Conservation (phyloP, 1,140 invertebrate genomes). For the Hormaphis cornu region DNA sequence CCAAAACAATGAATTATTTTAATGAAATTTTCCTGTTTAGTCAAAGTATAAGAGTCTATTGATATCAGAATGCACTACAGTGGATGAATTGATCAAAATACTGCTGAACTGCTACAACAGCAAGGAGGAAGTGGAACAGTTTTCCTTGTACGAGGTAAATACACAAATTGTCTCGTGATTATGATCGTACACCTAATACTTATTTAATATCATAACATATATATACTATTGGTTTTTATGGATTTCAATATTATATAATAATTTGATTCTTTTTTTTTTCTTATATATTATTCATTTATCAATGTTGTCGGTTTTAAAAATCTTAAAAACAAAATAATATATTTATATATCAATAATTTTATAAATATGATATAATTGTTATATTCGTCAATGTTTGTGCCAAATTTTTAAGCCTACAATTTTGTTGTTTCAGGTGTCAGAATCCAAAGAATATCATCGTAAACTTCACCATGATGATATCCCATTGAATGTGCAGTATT, state of each 20-base stretch:
- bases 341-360: no score
- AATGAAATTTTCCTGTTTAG: conserved; percentile 42
- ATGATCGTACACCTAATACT: not conserved
- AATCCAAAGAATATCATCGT: conserved; percentile 65
- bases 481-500: conserved; percentile 69
- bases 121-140: conserved; percentile 69
- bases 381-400: no score
- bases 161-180: conserved; percentile 37
- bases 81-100: conserved; percentile 76
- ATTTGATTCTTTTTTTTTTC: no score
- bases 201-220: no score
- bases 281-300: no score
- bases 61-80: conserved; percentile 79
- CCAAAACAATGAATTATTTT: not conserved
- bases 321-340: no score
- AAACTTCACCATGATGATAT: conserved; percentile 77
- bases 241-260: no score
- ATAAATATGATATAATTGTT: no score
- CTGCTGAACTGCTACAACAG: conserved; percentile 77
- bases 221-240: no score
- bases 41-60: conserved; percentile 87
- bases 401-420: not conserved
- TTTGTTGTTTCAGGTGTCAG: conserved; percentile 50
- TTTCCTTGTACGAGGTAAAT: conserved; percentile 76
- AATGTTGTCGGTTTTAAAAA: no score